These are phyloP conservation scores for Antrozous pallidus DNA, from an alignment of 2,797 vertebrate species.

Conservation along the genomic window DNA sequence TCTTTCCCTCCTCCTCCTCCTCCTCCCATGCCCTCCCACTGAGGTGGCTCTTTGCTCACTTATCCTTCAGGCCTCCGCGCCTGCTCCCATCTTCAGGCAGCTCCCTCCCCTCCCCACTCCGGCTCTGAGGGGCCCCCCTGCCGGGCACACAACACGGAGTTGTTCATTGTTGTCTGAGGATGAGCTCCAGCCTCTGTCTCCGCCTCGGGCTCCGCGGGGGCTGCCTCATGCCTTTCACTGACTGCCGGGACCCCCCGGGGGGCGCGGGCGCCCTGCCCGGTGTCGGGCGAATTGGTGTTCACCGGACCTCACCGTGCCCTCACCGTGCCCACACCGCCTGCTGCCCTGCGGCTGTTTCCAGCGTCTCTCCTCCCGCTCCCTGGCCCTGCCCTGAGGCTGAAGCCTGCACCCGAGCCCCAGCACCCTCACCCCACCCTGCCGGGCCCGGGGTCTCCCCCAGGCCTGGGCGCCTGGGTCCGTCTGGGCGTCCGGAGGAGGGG, in stretches of 20 bases:
- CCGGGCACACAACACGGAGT: accelerated
- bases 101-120: not conserved
- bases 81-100: not conserved
- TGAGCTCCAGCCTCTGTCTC: not conserved
- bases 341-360: no score
- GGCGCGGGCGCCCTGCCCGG: no score
- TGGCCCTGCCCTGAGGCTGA: not conserved
- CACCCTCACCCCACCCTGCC: not conserved
- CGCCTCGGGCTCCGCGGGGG: not conserved
- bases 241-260: accelerated
- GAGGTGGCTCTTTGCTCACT: accelerated
- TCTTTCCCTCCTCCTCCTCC: no score
- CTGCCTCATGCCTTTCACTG: not conserved
- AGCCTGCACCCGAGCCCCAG: not conserved
- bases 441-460: not conserved
- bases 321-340: no score
- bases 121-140: not conserved
- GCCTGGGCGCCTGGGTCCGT: not conserved
- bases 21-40: no score
- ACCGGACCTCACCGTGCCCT: no score
- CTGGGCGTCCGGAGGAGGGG: not conserved
- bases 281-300: no score
- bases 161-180: not conserved
- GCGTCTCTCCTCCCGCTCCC: not conserved
- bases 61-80: not conserved